Evolutionary conservation across 2,888 invertebrate species (phyloP), one percentile per base, ranked within the genome.

Genomic region (Nipponacmea schrenckii): DNA sequence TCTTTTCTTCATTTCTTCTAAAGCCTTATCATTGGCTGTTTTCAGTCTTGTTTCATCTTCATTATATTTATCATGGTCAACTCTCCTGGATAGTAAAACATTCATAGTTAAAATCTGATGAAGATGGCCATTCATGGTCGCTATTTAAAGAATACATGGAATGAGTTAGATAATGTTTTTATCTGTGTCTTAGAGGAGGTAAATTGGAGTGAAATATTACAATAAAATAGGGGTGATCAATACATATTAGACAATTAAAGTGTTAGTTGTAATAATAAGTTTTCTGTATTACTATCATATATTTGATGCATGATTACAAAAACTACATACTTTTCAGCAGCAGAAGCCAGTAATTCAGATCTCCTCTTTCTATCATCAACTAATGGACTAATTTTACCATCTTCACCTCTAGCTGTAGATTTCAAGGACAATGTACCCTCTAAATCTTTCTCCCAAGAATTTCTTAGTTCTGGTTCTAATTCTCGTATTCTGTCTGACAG

Each of bases 401-500:
- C 74, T 15, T 84, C 85, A 67, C 80, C 84, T 67, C 85, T 72
- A 17, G 84, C 85, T 24, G 86, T 84, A 1, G 85, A 85, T 78
- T 82, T 83, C 62, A 83, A 70, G 14, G 85, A 85, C 73, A 84
- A 74, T 7, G 85, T 85, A 1, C 80, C 84, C 68, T 85, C 85
- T 78, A 84, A 81, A 69, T 84, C 84, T 80, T 84, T 84, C 67
- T 84, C 84, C 65, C 84, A 65, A 1, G 84, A 85, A 15, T 82
- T 83, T 72, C 84, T 72, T 7, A 85, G 71, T 26, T 70, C 81
- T 27, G 85, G 86, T 27, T 86, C 83, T 73, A 85, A 76, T 65
- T 85, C 85, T 82, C 85, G 80, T 17, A 88, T 79, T 70, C 85
- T 82, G 68, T 87, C 87, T 15, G 87, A 87, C 65, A 87, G 75